Percentiles rank a stretch among this genome's conserved stretches.
Evolutionary conservation across 2,113 vertebrate genomes (phyloP).

Genomic region (Nymphicus hollandicus): DNA sequence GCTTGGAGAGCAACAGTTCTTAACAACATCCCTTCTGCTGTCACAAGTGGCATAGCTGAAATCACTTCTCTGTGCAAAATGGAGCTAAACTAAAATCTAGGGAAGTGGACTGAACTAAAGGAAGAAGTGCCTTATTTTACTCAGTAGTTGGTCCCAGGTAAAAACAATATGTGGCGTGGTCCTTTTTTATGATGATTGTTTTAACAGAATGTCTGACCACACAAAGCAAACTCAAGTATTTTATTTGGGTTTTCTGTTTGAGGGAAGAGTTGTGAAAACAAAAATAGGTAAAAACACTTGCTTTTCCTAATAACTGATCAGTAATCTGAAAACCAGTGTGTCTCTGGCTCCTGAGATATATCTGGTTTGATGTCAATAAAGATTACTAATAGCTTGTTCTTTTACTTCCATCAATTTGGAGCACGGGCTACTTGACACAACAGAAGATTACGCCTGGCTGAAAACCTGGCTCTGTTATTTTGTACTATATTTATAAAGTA

Average conservation of each 20-base stretch:
- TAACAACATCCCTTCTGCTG: slow-evolving; percentile 74
- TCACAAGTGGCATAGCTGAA: slow-evolving; percentile 81
- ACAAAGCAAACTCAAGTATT: background rate
- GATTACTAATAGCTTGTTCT: background rate
- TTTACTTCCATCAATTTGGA: background rate
- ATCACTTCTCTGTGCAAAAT: slow-evolving; percentile 74
- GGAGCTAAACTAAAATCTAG: background rate
- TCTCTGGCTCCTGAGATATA: background rate
- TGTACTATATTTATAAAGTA: background rate
- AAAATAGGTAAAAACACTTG: background rate
- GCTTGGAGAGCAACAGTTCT: slow-evolving; percentile 77
- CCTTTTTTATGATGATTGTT: background rate
- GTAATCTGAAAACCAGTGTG: background rate
- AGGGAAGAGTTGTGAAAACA: background rate
- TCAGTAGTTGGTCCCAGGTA: background rate
- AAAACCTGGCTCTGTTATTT: background rate
- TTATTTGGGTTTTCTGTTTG: slow-evolving; percentile 44
- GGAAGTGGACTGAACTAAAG: background rate
- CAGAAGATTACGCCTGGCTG: background rate
- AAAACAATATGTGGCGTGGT: background rate
- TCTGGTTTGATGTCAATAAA: background rate
- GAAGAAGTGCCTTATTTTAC: slow-evolving; percentile 50
- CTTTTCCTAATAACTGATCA: background rate
- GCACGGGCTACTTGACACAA: background rate
- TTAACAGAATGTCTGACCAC: background rate